Evolutionary conservation across 2,888 invertebrate genomes (phyloP).

Genomic region (Nemoura dubitans): DNA sequence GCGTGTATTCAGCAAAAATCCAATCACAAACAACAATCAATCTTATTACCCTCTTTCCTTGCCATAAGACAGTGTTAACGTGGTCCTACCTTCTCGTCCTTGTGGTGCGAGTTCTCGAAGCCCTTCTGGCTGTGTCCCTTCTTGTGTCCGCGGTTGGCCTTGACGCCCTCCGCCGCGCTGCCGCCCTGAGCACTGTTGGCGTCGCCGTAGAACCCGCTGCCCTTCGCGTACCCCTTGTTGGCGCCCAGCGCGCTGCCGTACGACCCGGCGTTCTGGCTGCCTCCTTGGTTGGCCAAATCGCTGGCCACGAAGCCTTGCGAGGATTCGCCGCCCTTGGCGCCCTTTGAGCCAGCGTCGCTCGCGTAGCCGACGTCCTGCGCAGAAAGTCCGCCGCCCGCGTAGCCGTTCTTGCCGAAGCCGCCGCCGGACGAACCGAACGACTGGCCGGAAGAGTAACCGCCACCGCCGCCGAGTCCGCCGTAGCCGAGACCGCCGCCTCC

Average conservation of each 20-base stretch:
- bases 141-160: constrained; percentile 42
- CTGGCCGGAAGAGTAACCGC: constrained; percentile 29
- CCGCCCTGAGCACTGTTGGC: constrained; percentile 37
- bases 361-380: background rate
- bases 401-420: constrained; percentile 1
- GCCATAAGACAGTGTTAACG: background rate
- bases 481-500: background rate
- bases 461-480: background rate
- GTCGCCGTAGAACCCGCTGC: constrained; percentile 31
- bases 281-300: background rate
- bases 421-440: constrained; percentile 3
- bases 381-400: constrained; percentile 21
- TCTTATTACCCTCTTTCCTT: too few species aligned
- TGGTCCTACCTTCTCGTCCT: constrained; percentile 44
- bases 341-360: constrained; percentile 26
- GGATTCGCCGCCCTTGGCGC: constrained; percentile 1
- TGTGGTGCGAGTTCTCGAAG: constrained; percentile 50
- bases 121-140: constrained; percentile 50
- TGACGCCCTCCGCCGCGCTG: constrained; percentile 40
- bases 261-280: constrained; percentile 16
- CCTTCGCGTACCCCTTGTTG: constrained; percentile 27
- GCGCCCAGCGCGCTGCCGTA: constrained; percentile 13
- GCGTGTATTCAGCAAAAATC: too few species aligned
- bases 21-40: too few species aligned
- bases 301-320: constrained; percentile 30